Evolutionary conservation across 1,140 invertebrate genomes (phyloP), one percentile per base, ranked within the genome.

Genomic region (Hypsibius dujardini): DNA sequence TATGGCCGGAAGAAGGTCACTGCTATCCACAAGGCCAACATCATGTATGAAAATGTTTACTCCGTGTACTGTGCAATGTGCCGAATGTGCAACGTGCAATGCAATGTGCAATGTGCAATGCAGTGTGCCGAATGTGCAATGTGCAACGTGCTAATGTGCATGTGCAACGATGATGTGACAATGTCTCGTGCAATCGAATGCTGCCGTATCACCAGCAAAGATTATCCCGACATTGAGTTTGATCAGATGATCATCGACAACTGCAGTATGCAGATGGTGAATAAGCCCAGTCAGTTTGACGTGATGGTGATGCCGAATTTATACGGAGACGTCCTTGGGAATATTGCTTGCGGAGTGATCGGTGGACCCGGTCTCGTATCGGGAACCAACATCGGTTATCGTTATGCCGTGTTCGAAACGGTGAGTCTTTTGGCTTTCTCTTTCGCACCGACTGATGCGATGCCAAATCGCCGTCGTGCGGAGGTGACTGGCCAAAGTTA

Each of bases 171-270:
- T 96, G 82, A 78, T 95, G 40, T 92, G 92, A 0, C 94, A 98
- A 80, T 94, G 95, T 46, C 81, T 97, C 1, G 98, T 98, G 79
- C 80, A n/a, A n/a, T 97, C 74, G 89, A 92, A 76, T 90, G 87
- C 42, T 89, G 90, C 2, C 83, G 85, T n/a, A 84, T 85, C 72
- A 84, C 95, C 47, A 90, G 92, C n/a, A 88, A 90, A 79, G 87
- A 95, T 74, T 95, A 95, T 77, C 92, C 91, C n/a, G 87, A 95
- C n/a, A 89, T 98, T 73, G 84, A 88, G 76, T 91, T 92, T 78
- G 87, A 90, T 75, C 89, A 96, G 75, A 96, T 96, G 89, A 98
- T 98, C 76, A 94, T 98, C 74, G 95, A 98, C 79, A 97, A 97
- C 79, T 90, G 88, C 75, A 92, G 89, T 77, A 93, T 95, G 89